Conservation (phyloP, 2,797 vertebrate species). For the Acanthurus lineatus region DNA sequence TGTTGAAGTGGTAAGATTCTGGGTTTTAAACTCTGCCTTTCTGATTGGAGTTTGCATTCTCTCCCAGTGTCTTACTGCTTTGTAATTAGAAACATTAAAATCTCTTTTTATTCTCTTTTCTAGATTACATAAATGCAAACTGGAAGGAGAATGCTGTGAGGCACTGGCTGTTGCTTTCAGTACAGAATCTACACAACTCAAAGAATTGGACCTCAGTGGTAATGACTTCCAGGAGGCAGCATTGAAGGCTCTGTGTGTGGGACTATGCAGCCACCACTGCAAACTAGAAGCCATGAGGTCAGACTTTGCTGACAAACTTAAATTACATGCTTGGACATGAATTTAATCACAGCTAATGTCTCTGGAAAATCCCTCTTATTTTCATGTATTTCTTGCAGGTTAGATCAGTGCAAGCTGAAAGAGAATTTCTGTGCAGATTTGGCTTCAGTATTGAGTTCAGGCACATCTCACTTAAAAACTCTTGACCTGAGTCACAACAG, state of each 20-base stretch:
- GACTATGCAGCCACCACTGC: slow-evolving; percentile 44
- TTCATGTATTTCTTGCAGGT: slow-evolving; percentile 22
- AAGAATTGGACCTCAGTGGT: slow-evolving; percentile 56
- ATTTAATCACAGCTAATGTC: neutral
- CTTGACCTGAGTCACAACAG: slow-evolving; percentile 59
- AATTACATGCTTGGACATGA: neutral
- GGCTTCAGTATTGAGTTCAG: slow-evolving; percentile 35
- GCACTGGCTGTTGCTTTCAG: slow-evolving; percentile 45
- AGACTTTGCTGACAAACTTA: neutral
- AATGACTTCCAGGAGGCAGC: slow-evolving; percentile 46
- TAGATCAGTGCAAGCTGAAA: slow-evolving; percentile 51
- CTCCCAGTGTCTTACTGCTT: too few relatives aligned
- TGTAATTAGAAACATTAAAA: neutral
- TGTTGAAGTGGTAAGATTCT: too few relatives aligned
- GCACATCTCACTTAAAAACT: slow-evolving; percentile 34
- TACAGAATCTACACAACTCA: slow-evolving; percentile 41
- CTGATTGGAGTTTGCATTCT: too few relatives aligned
- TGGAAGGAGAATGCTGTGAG: slow-evolving; percentile 52
- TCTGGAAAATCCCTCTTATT: neutral
- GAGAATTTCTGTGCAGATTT: slow-evolving; percentile 39
- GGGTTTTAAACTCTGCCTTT: too few relatives aligned
- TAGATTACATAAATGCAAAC: slow-evolving; percentile 55
- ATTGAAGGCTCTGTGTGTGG: slow-evolving; percentile 44
- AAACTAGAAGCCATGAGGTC: slow-evolving; percentile 60
- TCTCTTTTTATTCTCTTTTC: neutral